Evolutionary conservation across 2,888 invertebrate genomes (phyloP).

Genomic region (Tachina grossa): DNA sequence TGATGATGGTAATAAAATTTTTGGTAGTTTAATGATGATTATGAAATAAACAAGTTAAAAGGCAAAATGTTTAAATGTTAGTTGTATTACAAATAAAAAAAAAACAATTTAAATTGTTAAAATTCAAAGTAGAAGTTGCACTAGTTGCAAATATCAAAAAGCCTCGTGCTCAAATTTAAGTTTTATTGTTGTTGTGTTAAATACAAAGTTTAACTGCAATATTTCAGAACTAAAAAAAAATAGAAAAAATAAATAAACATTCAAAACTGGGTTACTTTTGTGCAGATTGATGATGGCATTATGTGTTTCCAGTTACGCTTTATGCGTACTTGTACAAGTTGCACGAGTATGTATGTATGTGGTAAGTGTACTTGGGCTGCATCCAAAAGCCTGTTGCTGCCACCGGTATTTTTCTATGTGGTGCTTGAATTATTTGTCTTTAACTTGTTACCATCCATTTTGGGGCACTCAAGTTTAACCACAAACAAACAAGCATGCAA

Average conservation of each 20-base stretch:
- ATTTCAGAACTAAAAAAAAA: slow-evolving; percentile 31
- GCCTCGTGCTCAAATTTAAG: not conserved
- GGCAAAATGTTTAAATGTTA: slow-evolving; percentile 36
- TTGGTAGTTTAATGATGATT: slow-evolving; percentile 22
- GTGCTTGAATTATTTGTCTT: slow-evolving; percentile 68
- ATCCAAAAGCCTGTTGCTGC: slow-evolving; percentile 40
- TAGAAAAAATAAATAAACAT: slow-evolving; percentile 25
- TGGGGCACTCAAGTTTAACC: slow-evolving; percentile 69
- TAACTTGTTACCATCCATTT: slow-evolving; percentile 70
- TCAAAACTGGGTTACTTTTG: slow-evolving; percentile 67
- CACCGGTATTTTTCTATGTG: slow-evolving; percentile 56
- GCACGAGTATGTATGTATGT: too few species aligned
- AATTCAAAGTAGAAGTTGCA: slow-evolving; percentile 16
- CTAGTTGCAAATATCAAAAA: slow-evolving; percentile 28
- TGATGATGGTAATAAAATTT: slow-evolving; percentile 35
- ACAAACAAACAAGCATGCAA: slow-evolving; percentile 33
- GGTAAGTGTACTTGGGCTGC: not conserved
- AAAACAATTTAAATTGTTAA: not conserved
- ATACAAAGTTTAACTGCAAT: slow-evolving; percentile 37
- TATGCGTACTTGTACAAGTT: slow-evolving; percentile 38
- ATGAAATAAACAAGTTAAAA: slow-evolving; percentile 36
- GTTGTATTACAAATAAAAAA: not conserved
- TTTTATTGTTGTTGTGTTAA: not conserved
- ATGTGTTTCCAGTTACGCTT: slow-evolving; percentile 65
- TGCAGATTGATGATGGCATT: slow-evolving; percentile 68